Base-by-base conservation (phyloP, 2,888 invertebrate species). In the Lypha dubia region DNA sequence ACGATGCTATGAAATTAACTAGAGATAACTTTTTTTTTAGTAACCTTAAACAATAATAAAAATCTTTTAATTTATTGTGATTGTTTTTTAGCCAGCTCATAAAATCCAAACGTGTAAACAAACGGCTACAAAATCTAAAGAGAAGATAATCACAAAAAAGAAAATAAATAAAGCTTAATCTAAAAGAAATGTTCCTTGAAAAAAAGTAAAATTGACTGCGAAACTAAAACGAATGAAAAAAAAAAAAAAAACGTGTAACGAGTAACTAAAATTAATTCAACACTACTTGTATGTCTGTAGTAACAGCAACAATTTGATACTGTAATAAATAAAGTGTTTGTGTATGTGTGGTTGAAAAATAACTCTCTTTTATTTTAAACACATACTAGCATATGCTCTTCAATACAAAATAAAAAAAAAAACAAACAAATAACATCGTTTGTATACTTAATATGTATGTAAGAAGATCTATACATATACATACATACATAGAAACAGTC, bases 1-100 rank as follows among this genome's bases (percentile, higher is more conserved):
- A 58, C 49, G 24, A 56, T 8, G 15, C n/a, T 11, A 88, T 87
- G 86, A 90, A 88, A 89, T 89, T 88, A 88, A 89, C 87, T 88
- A 86, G 85, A 88, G 88, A 89, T 90, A n/a, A n/a, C n/a, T n/a
- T n/a, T 89, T 89, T 89, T 89, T 88, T 89, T 86, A 89, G 74
- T 74, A 68, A 88, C 88, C 89, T 65, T 58, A 71, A 56, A 51
- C 53, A 62, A 51, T 49, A 75, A 77, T 32, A 74, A 74, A 79
- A 75, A 82, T 67, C 22, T n/a, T 70, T 53, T n/a, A 63, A 63
- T 53, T 63, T 63, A 70, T 53, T 62, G 28, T 46, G 74, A 67
- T 60, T 71, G 62, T 58, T 65, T n/a, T 58, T 58, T 24, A 56
- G 44, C 35, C 62, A 70, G 53, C 63, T 41, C 53, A 58, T 68